A percentile compares a stretch with the other conserved stretches of the same genome.
Evolutionary conservation across 2,888 invertebrate genomes (phyloP).

Genomic region (Agonopterix alstromeriana): DNA sequence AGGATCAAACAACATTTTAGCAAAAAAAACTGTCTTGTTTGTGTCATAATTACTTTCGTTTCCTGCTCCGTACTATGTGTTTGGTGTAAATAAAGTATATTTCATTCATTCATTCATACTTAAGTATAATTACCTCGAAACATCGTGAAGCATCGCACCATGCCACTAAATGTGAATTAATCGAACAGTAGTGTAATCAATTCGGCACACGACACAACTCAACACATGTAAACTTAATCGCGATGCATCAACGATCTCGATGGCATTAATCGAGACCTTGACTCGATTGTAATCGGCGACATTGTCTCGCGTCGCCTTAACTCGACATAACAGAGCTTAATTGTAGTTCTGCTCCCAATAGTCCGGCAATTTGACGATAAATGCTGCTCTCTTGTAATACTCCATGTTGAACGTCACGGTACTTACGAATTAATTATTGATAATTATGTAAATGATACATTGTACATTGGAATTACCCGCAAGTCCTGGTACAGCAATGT

Average conservation of each 20-base stretch:
- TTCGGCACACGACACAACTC: too few species aligned
- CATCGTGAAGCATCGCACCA: too few species aligned
- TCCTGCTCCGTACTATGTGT: too few species aligned
- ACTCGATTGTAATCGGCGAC: conserved; percentile 30
- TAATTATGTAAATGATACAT: conserved; percentile 55
- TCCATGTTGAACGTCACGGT: conserved; percentile 46
- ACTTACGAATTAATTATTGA: conserved; percentile 46
- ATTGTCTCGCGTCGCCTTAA: conserved; percentile 20
- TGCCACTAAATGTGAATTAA: too few species aligned
- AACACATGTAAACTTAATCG: too few species aligned
- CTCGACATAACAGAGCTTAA: conserved; percentile 32
- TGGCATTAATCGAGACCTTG: conserved; percentile 15
- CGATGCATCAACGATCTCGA: conserved; percentile 1
- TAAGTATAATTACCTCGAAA: too few species aligned
- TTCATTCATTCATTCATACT: too few species aligned
- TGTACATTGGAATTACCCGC: conserved; percentile 8
- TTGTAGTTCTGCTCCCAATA: conserved; percentile 31
- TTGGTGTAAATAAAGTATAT: too few species aligned
- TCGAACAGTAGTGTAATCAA: too few species aligned
- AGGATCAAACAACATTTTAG: too few species aligned
- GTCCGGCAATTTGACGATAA: conserved; percentile 47
- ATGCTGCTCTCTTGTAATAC: conserved; percentile 25
- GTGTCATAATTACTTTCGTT: too few species aligned
- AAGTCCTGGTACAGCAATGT: not conserved
- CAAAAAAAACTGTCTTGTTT: too few species aligned